Conservation (phyloP, 2,797 vertebrate genomes). For the Denticeps clupeoides region DNA sequence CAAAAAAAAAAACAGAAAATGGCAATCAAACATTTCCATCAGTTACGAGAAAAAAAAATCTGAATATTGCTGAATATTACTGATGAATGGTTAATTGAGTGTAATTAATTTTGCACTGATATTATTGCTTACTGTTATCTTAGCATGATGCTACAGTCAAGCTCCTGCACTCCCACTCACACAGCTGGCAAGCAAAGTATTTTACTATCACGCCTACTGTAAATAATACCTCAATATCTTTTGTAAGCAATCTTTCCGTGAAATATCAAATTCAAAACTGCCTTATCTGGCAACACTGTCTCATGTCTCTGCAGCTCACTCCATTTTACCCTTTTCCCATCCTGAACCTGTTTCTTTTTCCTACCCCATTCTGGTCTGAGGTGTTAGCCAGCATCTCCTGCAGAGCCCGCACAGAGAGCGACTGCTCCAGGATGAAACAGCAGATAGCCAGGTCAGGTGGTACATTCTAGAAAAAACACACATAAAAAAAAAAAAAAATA, state of each 20-base stretch:
- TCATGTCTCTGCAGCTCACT: not conserved
- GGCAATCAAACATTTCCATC: not conserved
- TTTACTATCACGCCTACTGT: no score
- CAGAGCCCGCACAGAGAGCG: conserved; percentile 77
- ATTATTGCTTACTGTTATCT: no score
- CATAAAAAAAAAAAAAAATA: not conserved
- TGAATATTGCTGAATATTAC: not conserved
- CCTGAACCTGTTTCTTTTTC: not conserved
- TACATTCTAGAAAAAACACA: conserved; percentile 67
- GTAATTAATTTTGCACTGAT: no score
- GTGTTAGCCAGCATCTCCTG: conserved; percentile 91
- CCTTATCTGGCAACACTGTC: not conserved
- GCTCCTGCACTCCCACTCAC: no score
- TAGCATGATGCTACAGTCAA: no score
- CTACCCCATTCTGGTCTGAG: conserved; percentile 60
- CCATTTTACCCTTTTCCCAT: not conserved
- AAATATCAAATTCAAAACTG: not conserved
- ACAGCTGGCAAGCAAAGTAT: no score
- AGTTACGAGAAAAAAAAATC: not conserved
- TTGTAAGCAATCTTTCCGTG: no score
- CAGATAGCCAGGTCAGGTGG: conserved; percentile 87
- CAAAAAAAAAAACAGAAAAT: conserved; percentile 16
- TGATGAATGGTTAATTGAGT: not conserved
- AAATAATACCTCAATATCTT: no score
- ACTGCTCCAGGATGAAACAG: conserved; percentile 83